Percentiles rank a stretch among this genome's conserved stretches.
Conservation (phyloP, 2,113 vertebrate species). For the Lasiurus borealis region DNA sequence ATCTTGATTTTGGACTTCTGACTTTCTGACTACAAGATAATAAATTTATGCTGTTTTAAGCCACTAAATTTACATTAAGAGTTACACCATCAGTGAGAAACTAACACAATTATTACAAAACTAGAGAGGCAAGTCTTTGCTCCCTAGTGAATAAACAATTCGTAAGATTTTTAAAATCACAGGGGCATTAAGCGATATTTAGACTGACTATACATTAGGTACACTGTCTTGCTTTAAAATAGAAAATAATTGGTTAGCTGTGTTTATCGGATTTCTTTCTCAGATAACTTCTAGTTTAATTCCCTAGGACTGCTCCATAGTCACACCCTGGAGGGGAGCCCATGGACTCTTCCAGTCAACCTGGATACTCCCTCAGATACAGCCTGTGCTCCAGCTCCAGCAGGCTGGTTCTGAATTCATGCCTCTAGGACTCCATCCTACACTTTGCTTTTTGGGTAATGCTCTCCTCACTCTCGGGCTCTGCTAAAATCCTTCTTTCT, state of each 20-base stretch:
- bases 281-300: neutral
- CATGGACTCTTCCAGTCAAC: neutral
- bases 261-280: neutral
- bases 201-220: neutral
- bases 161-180: neutral
- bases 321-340: neutral
- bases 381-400: neutral
- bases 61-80: neutral
- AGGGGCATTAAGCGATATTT: neutral
- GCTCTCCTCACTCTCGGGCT: neutral
- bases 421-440: neutral
- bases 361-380: neutral
- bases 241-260: neutral
- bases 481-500: neutral
- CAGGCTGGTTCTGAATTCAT: neutral
- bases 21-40: neutral
- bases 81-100: neutral
- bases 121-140: neutral
- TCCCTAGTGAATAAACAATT: neutral
- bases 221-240: neutral
- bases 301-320: neutral
- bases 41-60: neutral
- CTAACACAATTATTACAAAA: neutral
- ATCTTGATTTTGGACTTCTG: neutral
- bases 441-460: neutral